Evolutionary conservation across 2,888 invertebrate genomes (phyloP), one percentile per base, ranked within the genome.

Genomic region (Conomelus anceps): DNA sequence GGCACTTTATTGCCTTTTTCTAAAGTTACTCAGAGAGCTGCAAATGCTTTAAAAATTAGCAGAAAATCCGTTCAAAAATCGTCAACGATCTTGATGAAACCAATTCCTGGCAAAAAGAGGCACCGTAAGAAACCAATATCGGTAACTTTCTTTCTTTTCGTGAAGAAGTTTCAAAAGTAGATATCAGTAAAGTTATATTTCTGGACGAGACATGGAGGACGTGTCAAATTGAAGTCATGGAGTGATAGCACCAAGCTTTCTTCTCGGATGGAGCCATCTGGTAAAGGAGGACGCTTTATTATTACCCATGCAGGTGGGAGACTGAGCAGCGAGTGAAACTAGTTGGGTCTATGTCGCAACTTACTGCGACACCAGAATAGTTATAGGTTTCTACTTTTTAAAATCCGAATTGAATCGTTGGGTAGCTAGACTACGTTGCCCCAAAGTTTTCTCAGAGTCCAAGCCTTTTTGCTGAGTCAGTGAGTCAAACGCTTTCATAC

Each of bases 191-290:
- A 0, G 22, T 88, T 1, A 24, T 89, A 1, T 89, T 63, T 86
- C 22, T 89, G n/a, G 88, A 89, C 24, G 86, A 89, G 29, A 89
- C 88, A 0, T 89, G 89, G 87, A 11, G 88, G 88, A 22, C 86
- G 88, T 23, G 26, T 9, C 9, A 26, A 13, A 24, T 86, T 22
- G 1, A 34, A 86, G 22, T 41, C 22, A 13, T 89, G 63, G 88
- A 89, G 86, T n/a, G 88, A 88, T 23, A 86, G 63, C 20, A 22
- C 89, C 4, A 22, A 26, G n/a, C 6, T 22, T 22, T 86, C 29
- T 23, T 87, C 89, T 0, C 9, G 41, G 17, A n/a, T 41, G 11
- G 85, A 22, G 17, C 89, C 88, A 23, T 20, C 84, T 3, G 85
- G 88, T 9, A 89, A 89, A 85, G 88, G 89, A 6, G 26, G 85